Base-by-base conservation (phyloP, 2,888 invertebrate genomes). In the Theretra japonica region DNA sequence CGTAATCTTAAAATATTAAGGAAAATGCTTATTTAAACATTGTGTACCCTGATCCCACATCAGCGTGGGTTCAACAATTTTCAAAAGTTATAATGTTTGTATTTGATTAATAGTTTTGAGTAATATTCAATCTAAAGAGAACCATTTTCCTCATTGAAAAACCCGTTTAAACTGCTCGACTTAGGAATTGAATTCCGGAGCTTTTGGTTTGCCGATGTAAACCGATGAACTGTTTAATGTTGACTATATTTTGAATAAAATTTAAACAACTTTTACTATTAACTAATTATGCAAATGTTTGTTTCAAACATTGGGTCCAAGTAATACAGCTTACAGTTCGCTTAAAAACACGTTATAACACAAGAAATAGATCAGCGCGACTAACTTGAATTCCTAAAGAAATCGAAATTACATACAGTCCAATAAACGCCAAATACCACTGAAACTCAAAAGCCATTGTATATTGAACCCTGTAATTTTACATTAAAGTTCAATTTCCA, bases 381-480 rank as follows among this genome's bases (percentile, higher is more conserved):
- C 25, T 65, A 65, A 23, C 65, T 82, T 11, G 86, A 91, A 94
- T 93, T 94, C 93, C 93, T 91, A 93, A 89, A 88, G 93, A 93
- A 94, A 94, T 90, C 93, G 93, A 93, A 94, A 92, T 92, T 91
- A 56, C 57, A 30, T 69, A 91, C 92, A 91, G 90, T 85, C 85
- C 79, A 82, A 78, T 75, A 77, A 75, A 80, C 72, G 60, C 68
- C 58, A 72, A 65, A 65, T 65, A 65, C 65, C 65, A 65, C 41
- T 33, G 48, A 23, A 53, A 23, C 23, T 0, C 41, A 48, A 65
- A 65, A 65, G 41, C 41, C 65, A 65, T 65, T 65, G 19, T 23
- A 65, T 7, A 48, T 65, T 21, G 7, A 48, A 48, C 48, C 48
- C 48, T 65, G 25, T 4, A 2, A 6, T 1, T 23, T 23, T 48